Base-by-base conservation (phyloP, 2,113 vertebrate genomes). In the Gymnocephalus cernua region DNA sequence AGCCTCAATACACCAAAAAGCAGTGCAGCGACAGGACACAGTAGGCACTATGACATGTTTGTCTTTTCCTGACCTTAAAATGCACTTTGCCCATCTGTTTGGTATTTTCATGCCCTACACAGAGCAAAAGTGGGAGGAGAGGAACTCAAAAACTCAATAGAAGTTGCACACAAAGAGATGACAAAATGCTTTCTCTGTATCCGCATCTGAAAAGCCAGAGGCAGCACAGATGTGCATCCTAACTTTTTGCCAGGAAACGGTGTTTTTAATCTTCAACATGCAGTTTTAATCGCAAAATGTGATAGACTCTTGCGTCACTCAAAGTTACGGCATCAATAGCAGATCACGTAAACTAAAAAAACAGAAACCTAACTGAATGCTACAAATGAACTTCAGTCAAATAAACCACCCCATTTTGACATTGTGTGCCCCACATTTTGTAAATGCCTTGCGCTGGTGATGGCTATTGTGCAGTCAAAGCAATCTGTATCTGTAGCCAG, bases 51-150 rank as follows among this genome's bases (percentile, higher is more conserved):
- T 53, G 19, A 53, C 8, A 11, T 51, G 44, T 74, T 70, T 53
- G 54, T 58, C 23, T 63, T 72, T 66, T 62, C 19, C 68, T 25
- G 75, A 82, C 54, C 84, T 88, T 59, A 16, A 62, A 67, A 45
- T 67, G 74, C 82, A 77, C 84, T 85, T 61, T 75, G 29, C 11
- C 73, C 81, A 76, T 83, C 76, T 86, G 76, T 47, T 80, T 57
- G n/a, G 29, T 62, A 29, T 73, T 69, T 77, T n/a, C 25, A 35
- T 71, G 61, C 70, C 53, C 48, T 2, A 19, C 57, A 69, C 47
- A 51, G 61, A 29, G 32, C 51, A 64, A 67, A 59, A 38, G 14
- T 13, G 45, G 32, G 59, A 64, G 67, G 11, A 77, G 51, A 71
- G 44, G 29, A 0, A 4, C 44, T 41, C 38, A 41, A 41, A 11